phyloP scores from a whole-genome alignment of 2,888 invertebrate species.

The Tricholauxania praeusta region DNA sequence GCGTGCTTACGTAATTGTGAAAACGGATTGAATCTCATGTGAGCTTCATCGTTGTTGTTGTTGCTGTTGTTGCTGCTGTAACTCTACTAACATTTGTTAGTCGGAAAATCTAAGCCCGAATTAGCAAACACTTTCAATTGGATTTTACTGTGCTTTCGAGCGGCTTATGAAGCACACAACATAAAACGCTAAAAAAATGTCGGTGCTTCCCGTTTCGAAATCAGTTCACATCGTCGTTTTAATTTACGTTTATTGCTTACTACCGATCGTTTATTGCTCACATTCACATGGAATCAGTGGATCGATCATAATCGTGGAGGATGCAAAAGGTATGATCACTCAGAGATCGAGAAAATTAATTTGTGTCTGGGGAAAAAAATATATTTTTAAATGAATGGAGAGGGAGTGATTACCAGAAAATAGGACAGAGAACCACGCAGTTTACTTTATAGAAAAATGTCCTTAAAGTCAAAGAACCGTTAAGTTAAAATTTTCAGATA shows the following conservation, averaged over 20 bases:
- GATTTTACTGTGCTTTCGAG: background rate
- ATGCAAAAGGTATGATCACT: constrained; percentile 65
- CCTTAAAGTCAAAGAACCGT: too few species aligned
- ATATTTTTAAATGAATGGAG: too few species aligned
- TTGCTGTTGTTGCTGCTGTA: background rate
- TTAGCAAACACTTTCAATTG: constrained; percentile 6
- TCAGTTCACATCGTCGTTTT: constrained; percentile 12
- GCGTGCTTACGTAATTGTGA: constrained; percentile 59
- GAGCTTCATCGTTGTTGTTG: too few species aligned
- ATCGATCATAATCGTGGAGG: constrained; percentile 68
- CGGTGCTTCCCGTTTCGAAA: background rate
- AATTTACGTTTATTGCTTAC: background rate
- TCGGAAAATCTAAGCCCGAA: constrained; percentile 1
- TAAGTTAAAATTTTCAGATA: too few species aligned
- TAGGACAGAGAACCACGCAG: too few species aligned
- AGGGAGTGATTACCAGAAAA: too few species aligned
- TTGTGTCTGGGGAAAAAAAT: too few species aligned
- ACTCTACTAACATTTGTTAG: background rate
- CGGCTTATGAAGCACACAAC: background rate
- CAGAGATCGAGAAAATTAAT: too few species aligned
- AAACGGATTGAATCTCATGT: constrained; percentile 43
- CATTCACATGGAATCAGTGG: constrained; percentile 57
- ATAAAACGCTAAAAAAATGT: constrained; percentile 12
- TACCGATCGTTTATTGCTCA: constrained; percentile 3
- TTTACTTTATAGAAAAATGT: too few species aligned